Percentiles rank a stretch among this genome's conserved stretches.
These are phyloP conservation scores for Pediacus dermestoides DNA, from an alignment of 2,888 invertebrate genomes.

Conservation along the genomic window DNA sequence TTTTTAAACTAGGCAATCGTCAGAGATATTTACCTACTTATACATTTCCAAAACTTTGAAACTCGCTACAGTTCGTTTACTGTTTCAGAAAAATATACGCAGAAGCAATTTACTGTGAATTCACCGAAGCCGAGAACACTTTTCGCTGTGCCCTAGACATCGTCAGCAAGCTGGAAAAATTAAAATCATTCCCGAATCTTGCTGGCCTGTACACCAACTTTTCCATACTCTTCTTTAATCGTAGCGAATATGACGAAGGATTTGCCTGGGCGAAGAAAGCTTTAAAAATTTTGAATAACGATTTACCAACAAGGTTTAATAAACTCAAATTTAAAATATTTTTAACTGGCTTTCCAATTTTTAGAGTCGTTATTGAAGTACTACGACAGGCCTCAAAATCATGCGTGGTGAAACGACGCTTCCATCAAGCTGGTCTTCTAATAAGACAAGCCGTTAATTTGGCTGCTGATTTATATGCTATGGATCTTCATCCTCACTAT, in stretches of 20 bases:
- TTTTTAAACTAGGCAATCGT: not conserved
- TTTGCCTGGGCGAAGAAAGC: conserved; percentile 78
- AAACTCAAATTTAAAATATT: conserved; percentile 14
- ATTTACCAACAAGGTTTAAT: conserved; percentile 60
- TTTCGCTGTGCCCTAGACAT: conserved; percentile 58
- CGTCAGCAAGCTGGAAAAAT: conserved; percentile 52
- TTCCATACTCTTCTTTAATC: conserved; percentile 76
- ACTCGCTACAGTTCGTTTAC: conserved; percentile 6
- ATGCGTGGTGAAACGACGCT: conserved; percentile 85
- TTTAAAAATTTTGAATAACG: conserved; percentile 61
- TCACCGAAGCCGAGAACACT: conserved; percentile 71
- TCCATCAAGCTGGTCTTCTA: conserved; percentile 74
- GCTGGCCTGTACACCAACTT: conserved; percentile 80
- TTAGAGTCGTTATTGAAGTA: conserved; percentile 73
- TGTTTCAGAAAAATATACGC: conserved; percentile 73
- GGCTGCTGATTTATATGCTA: conserved; percentile 59
- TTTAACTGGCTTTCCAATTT: no score
- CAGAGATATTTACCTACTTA: no score
- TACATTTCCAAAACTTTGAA: no score
- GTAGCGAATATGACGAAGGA: conserved; percentile 78
- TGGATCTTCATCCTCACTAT: conserved; percentile 71
- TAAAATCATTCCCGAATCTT: conserved; percentile 51
- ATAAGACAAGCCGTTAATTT: conserved; percentile 77
- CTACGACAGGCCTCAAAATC: conserved; percentile 83
- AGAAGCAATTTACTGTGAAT: conserved; percentile 77